Base-by-base conservation (phyloP, 2,113 vertebrate genomes). In the Regulus satrapa region DNA sequence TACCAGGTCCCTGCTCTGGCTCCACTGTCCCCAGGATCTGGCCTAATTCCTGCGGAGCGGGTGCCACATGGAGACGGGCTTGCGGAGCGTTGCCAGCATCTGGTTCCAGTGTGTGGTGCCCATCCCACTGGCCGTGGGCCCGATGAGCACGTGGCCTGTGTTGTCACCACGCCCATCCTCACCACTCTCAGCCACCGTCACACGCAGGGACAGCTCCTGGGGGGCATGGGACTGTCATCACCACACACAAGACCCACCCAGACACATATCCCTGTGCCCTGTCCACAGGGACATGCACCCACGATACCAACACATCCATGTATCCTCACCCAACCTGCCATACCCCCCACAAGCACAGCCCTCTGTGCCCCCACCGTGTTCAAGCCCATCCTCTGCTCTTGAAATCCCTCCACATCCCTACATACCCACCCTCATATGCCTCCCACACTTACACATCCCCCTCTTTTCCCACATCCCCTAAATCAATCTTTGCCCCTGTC, bases 41-140 rank as follows among this genome's bases (percentile, higher is more conserved):
- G 76, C 74, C 96, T 98, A 99, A 95, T 98, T 99, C 96, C 98
- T 97, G 92, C 98, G 98, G 40, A 99, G 97, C 0, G 98, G 98
- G 96, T 99, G 99, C 99, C 99, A 99, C 99, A 99, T 99, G 96
- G 99, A 99, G 91, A 99, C 99, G 0, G 99, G 99, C 91, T 98
- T 99, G 94, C 99, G 98, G 91, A 99, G 97, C 1, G 99, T 99
- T 87, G 99, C 99, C 96, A 99, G 92, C 99, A 99, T 99, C 98
- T 99, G 99, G 98, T 99, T 99, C 99, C 99, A 99, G 97, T 99
- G 99, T 15, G 99, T 99, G 98, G 98, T 99, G 51, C 99, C 99
- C 98, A 99, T 99, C 19, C 99, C 99, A 1, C 99, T 98, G 96
- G 99, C 98, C 1, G 99, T 93, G 0, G 99, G 99, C 26, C 99